Conservation (phyloP, 2,797 vertebrate species). For the Chelmon rostratus region DNA sequence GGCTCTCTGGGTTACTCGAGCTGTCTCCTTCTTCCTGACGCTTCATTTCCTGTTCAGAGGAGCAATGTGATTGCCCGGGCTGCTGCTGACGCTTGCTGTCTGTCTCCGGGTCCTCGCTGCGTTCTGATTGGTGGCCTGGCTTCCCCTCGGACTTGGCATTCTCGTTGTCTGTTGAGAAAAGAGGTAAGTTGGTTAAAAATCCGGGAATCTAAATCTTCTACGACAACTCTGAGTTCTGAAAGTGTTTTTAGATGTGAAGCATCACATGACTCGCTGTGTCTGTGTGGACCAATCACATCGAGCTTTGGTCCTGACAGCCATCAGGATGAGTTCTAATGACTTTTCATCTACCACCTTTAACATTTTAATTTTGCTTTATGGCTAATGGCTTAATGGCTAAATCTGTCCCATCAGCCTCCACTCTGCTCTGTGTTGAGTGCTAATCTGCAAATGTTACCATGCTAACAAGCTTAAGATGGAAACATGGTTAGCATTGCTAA, state of each 20-base stretch:
- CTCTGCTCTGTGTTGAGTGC: too few species aligned
- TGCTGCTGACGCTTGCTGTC: conserved; percentile 92
- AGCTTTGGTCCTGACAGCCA: too few species aligned
- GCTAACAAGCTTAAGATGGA: too few species aligned
- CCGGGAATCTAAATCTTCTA: not conserved
- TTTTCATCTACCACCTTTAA: too few species aligned
- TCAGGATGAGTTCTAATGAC: too few species aligned
- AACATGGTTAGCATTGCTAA: too few species aligned
- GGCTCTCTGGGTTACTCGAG: conserved; percentile 97
- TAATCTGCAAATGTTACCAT: too few species aligned
- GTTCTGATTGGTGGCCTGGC: conserved; percentile 91
- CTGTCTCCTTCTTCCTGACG: conserved; percentile 95
- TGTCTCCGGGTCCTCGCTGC: conserved; percentile 92
- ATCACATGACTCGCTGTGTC: not conserved
- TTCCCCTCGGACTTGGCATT: conserved; percentile 95
- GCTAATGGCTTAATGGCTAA: too few species aligned
- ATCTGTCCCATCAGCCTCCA: too few species aligned
- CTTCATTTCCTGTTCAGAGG: conserved; percentile 93
- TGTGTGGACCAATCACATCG: too few species aligned
- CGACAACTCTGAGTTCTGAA: not conserved
- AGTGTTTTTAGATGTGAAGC: too few species aligned
- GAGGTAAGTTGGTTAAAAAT: conserved; percentile 6
- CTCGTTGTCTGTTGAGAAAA: conserved; percentile 91
- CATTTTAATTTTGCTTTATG: too few species aligned
- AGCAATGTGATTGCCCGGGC: conserved; percentile 86